These are phyloP conservation scores for Thalassarche chlororhynchos DNA, from an alignment of 2,113 vertebrate genomes.

Conservation along the genomic window DNA sequence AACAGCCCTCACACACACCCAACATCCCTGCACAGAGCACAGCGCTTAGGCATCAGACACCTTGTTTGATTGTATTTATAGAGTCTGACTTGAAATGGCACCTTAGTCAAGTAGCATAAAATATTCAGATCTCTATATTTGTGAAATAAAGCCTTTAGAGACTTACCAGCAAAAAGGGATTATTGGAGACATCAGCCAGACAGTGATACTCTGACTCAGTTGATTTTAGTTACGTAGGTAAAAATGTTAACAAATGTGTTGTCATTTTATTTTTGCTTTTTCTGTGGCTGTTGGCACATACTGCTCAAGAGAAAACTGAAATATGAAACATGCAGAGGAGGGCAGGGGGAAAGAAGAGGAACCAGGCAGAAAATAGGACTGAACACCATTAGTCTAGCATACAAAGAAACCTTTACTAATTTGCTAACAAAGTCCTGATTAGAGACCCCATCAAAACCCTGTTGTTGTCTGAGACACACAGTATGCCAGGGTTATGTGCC, in stretches of 20 bases:
- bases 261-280: not conserved
- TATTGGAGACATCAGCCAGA: not conserved
- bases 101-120: not conserved
- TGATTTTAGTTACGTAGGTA: not conserved
- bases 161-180: not conserved
- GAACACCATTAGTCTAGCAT: not conserved
- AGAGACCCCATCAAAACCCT: not conserved
- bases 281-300: not conserved
- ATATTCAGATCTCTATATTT: not conserved
- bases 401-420: not conserved
- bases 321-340: not conserved
- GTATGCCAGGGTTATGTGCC: not conserved
- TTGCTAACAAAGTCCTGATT: not conserved
- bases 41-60: not conserved
- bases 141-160: not conserved
- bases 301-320: not conserved
- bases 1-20: not conserved
- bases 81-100: not conserved
- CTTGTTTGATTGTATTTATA: not conserved
- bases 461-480: not conserved
- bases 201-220: not conserved
- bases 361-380: not conserved
- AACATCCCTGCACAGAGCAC: not conserved
- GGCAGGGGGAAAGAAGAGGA: not conserved
- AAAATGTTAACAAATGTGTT: not conserved